Base-by-base conservation (phyloP, 2,797 vertebrate genomes). In the Sebastes reedi region DNA sequence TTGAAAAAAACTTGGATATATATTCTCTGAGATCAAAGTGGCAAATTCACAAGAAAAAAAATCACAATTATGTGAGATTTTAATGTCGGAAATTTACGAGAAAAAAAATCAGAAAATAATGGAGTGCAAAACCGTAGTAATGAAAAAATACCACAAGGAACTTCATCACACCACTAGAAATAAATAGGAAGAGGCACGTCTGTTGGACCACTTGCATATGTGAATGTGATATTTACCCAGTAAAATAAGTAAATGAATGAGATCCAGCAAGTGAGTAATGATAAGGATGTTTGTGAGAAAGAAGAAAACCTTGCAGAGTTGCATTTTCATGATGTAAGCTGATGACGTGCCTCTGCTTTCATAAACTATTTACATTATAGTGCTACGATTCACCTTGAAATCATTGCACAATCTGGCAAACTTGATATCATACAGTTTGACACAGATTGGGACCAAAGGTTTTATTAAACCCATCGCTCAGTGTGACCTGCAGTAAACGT, bases 41-140 rank as follows among this genome's bases (percentile, higher is more conserved):
- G 42, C 16, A 46, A 46, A 46, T 46, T 46, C 0, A 18, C 6
- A 8, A 46, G 42, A 46, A 42, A 46, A 46, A 18, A 46, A 46
- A 46, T 46, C 42, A 46, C 42, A 46, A 46, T 18, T 46, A 46
- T 46, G 6, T 18, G 16, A 46, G 16, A 46, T 46, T 46, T 46
- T 46, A 46, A 46, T 18, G 16, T 18, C 42, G 0, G 6, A 46
- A 0, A 46, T 46, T 4, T 18, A 46, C 16, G 16, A 18, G 16
- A 11, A 6, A 42, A 34, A 12, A 29, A 55, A 52, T 67, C 61
- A 0, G 39, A 16, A 42, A 42, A 42, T 42, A 42, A 16, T 42
- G 3, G 39, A 16, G 39, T 42, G 14, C 39, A 16, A 42, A 42
- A 46, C 42, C 6, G 16, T 18, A 46, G 16, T 46, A 46, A 46